Base-by-base conservation (phyloP, 2,888 invertebrate species). In the Hypercompe scribonia region DNA sequence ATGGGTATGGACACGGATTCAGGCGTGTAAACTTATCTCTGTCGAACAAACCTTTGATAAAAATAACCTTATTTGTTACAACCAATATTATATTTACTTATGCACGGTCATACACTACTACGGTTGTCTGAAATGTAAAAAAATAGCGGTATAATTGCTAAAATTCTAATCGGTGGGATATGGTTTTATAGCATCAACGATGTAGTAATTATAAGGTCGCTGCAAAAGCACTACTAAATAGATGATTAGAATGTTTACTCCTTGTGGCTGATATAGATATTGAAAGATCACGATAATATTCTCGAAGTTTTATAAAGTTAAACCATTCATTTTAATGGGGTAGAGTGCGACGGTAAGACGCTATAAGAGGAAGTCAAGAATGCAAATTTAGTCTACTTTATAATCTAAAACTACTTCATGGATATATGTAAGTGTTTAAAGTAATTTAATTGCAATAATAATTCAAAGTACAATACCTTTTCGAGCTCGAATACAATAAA, bases 11-110 rank as follows among this genome's bases (percentile, higher is more conserved):
- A 50, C 70, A 58, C 67, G 71, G 67, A 69, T 68, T 73, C 46
- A 66, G 42, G 46, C 69, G 63, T 65, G 68, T 73, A 79, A 74
- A 72, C 64, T 70, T 72, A 70, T 73, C 50, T 72, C 33, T 64
- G 42, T 68, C 66, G 39, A 67, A 64, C 34, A 68, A 31, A 73
- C 31, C 61, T 74, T 73, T 72, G 72, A 21, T 42, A 70, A 58
- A n/a, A 50, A 50, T 18, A 65, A 65, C 24, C 15, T 68, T 65
- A 36, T 54, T 18, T 54, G 72, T 68, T 63, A 68, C 31, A 66
- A 65, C 36, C 31, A n/a, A n/a, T n/a, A 65, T 31, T 65, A 65
- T 31, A 34, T 31, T 65, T 65, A 70, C 39, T 50, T 54, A 50
- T 65, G n/a, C 10, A 65, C 54, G 34, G 13, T 33, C 34, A 54